Base-by-base conservation (phyloP, 2,888 invertebrate species). In the Hanleya hanleyi region DNA sequence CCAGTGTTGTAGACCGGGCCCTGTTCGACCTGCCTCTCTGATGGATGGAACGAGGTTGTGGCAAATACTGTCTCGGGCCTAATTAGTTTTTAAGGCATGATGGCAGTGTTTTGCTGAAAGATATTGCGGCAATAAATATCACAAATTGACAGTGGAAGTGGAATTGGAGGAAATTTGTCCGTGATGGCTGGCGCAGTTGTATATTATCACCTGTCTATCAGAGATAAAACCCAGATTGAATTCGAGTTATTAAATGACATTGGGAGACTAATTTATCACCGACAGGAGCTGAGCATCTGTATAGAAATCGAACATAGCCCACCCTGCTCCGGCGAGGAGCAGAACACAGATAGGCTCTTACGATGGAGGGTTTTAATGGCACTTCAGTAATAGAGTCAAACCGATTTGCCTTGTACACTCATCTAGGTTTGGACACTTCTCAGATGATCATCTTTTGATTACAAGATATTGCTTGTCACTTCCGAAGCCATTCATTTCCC, bases 361-460 rank as follows among this genome's bases (percentile, higher is more conserved):
- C 57, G 29, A 57, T 29, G 57, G 57, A 57, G 29, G 29, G 57
- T 32, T 57, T 57, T 57, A 57, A 57, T 57, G 57, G 57, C 57
- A 57, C 57, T 57, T 57, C 57, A 57, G 57, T 57, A 57, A 57
- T 57, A 57, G 57, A 57, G 57, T 57, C 57, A 57, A 57, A 57
- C 57, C 57, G 57, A 57, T 57, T 57, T 57, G 57, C 57, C 57
- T 57, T 57, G 57, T 57, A 57, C 57, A 57, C 57, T 57, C 57
- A 57, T 57, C 57, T 32, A 29, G 57, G 29, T 57, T 57, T 57
- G 29, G 57, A 22, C 57, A 57, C 57, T 57, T 57, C 12, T 22
- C 22, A 29, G 57, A 57, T 57, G n/a, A 64, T 64, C 64, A 64
- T 37, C 64, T 37, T 64, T 64, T 64, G 64, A 64, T 64, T 64